A percentile compares a stretch with the other conserved stretches of the same genome.
These are phyloP conservation scores for Cnemophilus loriae DNA, from an alignment of 2,113 vertebrate genomes.

Conservation along the genomic window DNA sequence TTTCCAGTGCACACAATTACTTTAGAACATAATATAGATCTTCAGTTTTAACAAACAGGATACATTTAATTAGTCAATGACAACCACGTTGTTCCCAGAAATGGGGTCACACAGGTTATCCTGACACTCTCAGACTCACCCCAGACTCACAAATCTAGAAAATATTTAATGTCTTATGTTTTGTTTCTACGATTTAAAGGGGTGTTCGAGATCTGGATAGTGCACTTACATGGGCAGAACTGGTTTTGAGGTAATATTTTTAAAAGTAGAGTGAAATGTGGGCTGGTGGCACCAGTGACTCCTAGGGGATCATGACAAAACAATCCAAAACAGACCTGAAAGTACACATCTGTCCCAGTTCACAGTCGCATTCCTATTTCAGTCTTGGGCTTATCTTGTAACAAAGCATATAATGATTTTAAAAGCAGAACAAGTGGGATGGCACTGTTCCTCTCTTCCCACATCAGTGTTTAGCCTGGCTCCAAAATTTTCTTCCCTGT, in stretches of 20 bases:
- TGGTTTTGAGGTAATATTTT: not conserved
- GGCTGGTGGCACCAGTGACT: not conserved
- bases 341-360: not conserved
- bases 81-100: not conserved
- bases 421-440: not conserved
- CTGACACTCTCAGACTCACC: not conserved
- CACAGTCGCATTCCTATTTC: not conserved
- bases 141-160: not conserved
- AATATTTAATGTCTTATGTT: not conserved
- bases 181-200: not conserved
- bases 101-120: not conserved
- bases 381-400: not conserved
- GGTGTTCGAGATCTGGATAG: not conserved
- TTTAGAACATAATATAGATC: not conserved
- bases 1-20: not conserved
- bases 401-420: not conserved
- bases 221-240: not conserved
- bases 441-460: not conserved
- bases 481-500: not conserved
- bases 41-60: not conserved
- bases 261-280: not conserved
- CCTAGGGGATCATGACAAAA: rapidly evolving
- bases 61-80: not conserved
- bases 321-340: not conserved
- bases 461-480: not conserved